These are phyloP conservation scores for Natator depressus DNA, from an alignment of 2,113 vertebrate species.

Conservation along the genomic window DNA sequence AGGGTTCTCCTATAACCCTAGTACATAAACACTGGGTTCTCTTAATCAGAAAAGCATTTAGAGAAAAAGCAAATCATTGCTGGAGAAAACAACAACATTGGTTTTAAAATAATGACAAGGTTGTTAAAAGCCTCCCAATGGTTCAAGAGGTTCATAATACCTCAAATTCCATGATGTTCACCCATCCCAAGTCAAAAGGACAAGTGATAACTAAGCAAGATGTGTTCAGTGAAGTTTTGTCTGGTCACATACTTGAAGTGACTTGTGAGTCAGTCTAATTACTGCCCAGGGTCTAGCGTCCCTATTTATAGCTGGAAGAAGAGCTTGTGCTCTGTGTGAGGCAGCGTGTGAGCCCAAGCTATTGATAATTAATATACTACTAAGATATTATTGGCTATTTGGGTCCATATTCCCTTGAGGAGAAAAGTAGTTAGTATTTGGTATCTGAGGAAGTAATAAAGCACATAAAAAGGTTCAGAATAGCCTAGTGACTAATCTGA, in stretches of 20 bases:
- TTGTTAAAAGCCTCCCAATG: background rate
- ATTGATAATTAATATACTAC: background rate
- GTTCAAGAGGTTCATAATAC: background rate
- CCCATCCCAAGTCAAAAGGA: background rate
- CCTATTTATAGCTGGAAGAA: background rate
- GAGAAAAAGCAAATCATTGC: background rate
- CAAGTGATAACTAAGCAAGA: background rate
- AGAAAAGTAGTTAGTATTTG: background rate
- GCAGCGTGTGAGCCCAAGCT: rapidly evolving
- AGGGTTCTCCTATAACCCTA: background rate
- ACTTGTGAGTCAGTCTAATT: too few species aligned
- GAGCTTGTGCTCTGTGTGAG: background rate
- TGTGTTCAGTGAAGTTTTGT: background rate
- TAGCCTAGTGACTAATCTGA: background rate
- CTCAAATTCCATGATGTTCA: background rate
- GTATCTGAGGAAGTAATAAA: background rate
- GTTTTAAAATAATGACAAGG: background rate
- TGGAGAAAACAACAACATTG: background rate
- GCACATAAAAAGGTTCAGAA: background rate
- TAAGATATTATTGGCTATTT: background rate
- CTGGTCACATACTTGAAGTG: background rate
- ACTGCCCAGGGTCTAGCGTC: background rate
- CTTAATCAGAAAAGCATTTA: background rate
- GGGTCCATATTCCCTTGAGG: background rate
- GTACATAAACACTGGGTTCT: background rate